Evolutionary conservation across 2,888 invertebrate species (phyloP).

Genomic region (Amphimallon solstitiale): DNA sequence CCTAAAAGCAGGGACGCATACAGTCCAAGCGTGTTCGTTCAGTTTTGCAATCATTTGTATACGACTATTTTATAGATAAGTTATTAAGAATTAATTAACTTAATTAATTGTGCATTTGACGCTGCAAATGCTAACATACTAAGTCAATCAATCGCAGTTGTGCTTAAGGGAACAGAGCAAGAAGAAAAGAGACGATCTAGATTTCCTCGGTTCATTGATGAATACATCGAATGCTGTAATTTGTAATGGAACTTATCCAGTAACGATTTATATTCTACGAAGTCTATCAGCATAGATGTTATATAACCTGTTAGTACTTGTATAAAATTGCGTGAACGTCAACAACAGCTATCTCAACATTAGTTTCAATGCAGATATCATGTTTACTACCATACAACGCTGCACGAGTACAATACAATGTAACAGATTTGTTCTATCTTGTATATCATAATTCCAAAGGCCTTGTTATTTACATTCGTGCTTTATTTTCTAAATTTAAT

Average conservation of each 20-base stretch:
- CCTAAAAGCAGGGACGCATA: no score
- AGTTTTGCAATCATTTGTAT: no score
- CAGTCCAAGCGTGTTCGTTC: no score
- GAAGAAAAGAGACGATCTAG: slow-evolving; percentile 21
- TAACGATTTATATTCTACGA: slow-evolving; percentile 24
- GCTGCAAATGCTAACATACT: neutral
- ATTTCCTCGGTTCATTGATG: slow-evolving; percentile 25
- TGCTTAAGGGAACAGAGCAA: neutral
- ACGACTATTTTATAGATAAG: no score
- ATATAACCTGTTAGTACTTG: slow-evolving; percentile 23
- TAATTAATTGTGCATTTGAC: neutral
- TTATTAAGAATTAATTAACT: no score
- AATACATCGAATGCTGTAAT: slow-evolving; percentile 25
- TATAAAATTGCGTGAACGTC: slow-evolving; percentile 32
- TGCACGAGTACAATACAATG: slow-evolving; percentile 2
- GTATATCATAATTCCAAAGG: slow-evolving; percentile 9
- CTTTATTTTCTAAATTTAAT: no score
- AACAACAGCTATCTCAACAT: slow-evolving; percentile 5
- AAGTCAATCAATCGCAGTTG: neutral
- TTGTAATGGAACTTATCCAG: slow-evolving; percentile 27
- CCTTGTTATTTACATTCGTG: no score
- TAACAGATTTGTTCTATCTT: slow-evolving; percentile 8
- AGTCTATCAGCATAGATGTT: slow-evolving; percentile 20
- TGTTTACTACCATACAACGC: slow-evolving; percentile 14
- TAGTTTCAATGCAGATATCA: slow-evolving; percentile 8